Evolutionary conservation across 2,888 invertebrate species (phyloP), one percentile per base, ranked within the genome.

Genomic region (Thecocarcelia acutangulata): DNA sequence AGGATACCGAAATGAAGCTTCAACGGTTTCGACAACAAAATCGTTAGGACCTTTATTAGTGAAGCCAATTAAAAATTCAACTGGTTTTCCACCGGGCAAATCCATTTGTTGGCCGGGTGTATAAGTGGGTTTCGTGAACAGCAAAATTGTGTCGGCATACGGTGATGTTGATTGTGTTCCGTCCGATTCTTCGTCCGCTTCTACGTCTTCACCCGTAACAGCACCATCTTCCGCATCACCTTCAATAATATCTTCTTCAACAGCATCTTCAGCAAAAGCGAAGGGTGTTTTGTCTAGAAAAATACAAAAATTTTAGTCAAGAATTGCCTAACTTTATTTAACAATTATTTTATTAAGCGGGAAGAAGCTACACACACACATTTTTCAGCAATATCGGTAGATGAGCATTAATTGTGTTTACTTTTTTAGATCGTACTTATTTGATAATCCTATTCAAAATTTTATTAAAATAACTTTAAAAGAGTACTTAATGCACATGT

Each of bases 1-100:
- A 9, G 99, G 98, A 90, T 99, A 99, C 86, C 98, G 95, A 94
- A 99, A 98, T 0, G 99, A 98, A 0, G 98, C 98, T 87, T 99
- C 99, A 89, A 99, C 93, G 6, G 96, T 95, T 89, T 99, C 98
- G 21, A 99, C 94, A 24, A 96, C 91, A 88, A 98, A 98, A 85
- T 98, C 97, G 85, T 95, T 94, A 78, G 94, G 93, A 59, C 98
- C 99, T 89, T 97, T 97, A 92, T 99, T 99, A 70, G 94, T 94
- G 92, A 99, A 98, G 21, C 99, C 98, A 83, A 99, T 97, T 1
- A 99, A 92, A 91, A 98, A 97, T 90, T 98, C 97, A 0, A 98
- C 98, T 58, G 97, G 94, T 87, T 94, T 94, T 50, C 99, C 98
- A 85, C 97, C 98, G 88, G 90, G 90, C 83, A 90, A 80, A 94